These are phyloP conservation scores for Heliconius erato DNA, from an alignment of 2,888 invertebrate species.

Conservation along the genomic window DNA sequence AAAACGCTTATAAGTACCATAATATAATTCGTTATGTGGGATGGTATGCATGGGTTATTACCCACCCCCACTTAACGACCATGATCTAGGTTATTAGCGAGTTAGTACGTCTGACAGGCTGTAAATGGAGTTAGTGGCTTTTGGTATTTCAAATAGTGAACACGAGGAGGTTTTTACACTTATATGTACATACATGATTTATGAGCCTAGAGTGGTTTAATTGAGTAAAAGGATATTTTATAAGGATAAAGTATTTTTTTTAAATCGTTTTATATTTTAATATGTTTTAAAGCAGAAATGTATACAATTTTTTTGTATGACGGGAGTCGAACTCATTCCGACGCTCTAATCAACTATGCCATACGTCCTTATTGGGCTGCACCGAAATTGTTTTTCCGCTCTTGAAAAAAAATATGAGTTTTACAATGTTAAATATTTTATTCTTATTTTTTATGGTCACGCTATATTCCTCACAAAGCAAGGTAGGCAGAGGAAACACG, in stretches of 20 bases:
- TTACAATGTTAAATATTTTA: no score
- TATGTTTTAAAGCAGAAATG: no score
- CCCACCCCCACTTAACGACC: conserved; percentile 40
- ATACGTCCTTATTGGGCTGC: background rate
- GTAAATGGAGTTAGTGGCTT: conserved; percentile 43
- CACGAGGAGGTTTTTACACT: background rate
- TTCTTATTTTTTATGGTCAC: no score
- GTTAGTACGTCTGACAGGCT: conserved; percentile 40
- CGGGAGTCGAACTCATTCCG: no score
- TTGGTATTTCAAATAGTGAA: conserved; percentile 21
- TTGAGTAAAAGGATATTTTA: background rate
- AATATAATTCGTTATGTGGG: conserved; percentile 19
- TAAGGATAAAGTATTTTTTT: no score
- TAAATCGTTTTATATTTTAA: no score
- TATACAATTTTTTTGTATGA: no score
- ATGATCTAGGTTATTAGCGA: conserved; percentile 47
- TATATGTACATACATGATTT: background rate
- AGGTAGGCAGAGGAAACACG: no score
- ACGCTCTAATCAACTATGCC: background rate
- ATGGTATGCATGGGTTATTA: conserved; percentile 35
- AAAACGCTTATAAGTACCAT: conserved; percentile 1
- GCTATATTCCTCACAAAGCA: no score
- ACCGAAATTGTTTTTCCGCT: no score
- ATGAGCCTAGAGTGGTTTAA: background rate
- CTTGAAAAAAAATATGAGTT: no score